A percentile compares a stretch with the other conserved stretches of the same genome.
These are phyloP conservation scores for Heterotilapia buettikoferi DNA, from an alignment of 2,113 vertebrate species.

Conservation along the genomic window DNA sequence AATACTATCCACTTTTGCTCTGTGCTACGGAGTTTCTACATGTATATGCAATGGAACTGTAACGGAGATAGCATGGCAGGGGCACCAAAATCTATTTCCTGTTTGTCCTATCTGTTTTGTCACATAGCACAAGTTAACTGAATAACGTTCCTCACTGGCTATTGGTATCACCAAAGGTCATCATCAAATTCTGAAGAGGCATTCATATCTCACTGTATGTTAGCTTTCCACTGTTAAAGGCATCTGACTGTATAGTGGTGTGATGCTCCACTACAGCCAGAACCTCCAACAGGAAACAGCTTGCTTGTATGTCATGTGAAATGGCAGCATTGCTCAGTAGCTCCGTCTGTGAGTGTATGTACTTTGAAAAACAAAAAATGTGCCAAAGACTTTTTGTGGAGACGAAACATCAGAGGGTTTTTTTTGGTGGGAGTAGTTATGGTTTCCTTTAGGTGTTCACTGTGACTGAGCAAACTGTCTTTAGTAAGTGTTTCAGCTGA, in stretches of 20 bases:
- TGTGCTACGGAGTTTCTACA: background rate
- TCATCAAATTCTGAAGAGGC: constrained; percentile 36
- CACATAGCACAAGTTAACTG: constrained; percentile 57
- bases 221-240: constrained; percentile 54
- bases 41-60: constrained; percentile 41
- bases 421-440: background rate
- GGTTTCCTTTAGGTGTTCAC: background rate
- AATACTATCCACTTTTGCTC: background rate
- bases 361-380: background rate
- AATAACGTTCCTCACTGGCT: constrained; percentile 29
- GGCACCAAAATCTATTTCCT: constrained; percentile 63
- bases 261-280: background rate
- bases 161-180: constrained; percentile 53
- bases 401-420: background rate
- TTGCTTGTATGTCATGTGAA: background rate
- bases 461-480: background rate
- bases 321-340: background rate
- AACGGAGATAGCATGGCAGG: constrained; percentile 54
- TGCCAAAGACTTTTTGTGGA: background rate
- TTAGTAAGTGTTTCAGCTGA: background rate
- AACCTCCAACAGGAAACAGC: background rate
- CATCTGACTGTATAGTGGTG: background rate
- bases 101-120: constrained; percentile 53
- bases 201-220: constrained; percentile 44
- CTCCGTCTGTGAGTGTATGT: background rate